Evolutionary conservation across 2,113 vertebrate species (phyloP).

Genomic region (Candoia aspera): DNA sequence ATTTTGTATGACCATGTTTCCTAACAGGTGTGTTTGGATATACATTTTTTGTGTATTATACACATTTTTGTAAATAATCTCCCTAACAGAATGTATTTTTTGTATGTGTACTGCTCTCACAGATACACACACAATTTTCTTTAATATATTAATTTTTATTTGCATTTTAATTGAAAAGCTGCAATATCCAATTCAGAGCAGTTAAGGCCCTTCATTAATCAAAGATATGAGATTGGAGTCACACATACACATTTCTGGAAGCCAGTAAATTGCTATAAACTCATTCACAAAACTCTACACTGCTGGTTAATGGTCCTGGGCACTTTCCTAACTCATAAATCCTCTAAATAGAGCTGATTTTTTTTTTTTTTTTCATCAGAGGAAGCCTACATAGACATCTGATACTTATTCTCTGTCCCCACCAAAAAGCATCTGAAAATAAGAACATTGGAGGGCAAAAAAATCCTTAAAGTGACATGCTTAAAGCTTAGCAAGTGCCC

Average conservation of each 20-base stretch:
- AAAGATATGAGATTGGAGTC: neutral
- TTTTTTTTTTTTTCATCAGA: neutral
- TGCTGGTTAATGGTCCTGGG: neutral
- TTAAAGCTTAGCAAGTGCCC: neutral
- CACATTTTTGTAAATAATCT: neutral
- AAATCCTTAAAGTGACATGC: slow-evolving; percentile 24
- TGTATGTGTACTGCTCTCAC: neutral
- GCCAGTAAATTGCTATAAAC: neutral
- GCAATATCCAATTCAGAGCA: neutral
- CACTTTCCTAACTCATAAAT: neutral
- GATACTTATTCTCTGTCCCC: neutral
- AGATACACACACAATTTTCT: neutral
- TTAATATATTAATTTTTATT: neutral
- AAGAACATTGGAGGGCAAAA: slow-evolving; percentile 1
- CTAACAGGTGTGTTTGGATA: neutral
- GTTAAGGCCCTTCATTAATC: neutral
- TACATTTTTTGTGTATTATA: neutral
- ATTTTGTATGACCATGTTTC: neutral
- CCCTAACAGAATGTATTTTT: neutral
- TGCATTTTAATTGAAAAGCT: neutral
- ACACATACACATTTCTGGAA: neutral
- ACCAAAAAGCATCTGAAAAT: neutral
- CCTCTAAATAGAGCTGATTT: neutral
- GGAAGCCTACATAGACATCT: neutral
- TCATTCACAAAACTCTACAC: neutral